A percentile compares a stretch with the other conserved stretches of the same genome.
Evolutionary conservation across 1,140 invertebrate species (phyloP).

Genomic region (Periplaneta americana): DNA sequence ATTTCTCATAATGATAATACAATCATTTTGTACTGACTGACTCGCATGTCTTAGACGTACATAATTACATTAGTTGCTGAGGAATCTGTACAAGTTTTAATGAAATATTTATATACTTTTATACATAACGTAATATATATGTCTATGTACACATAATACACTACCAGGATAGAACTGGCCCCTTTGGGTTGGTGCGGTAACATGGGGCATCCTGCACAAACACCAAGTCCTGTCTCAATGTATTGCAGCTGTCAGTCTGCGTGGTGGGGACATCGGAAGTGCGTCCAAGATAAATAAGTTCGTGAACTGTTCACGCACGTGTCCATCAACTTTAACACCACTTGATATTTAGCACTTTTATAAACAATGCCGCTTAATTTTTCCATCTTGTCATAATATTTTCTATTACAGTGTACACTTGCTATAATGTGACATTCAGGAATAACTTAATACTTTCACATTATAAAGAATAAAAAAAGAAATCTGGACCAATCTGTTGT

Average conservation of each 20-base stretch:
- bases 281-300: background rate
- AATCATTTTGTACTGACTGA: background rate
- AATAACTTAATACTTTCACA: no score
- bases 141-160: background rate
- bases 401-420: no score
- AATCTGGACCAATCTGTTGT: no score
- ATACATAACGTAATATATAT: background rate
- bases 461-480: no score
- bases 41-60: background rate
- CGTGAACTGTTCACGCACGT: no score
- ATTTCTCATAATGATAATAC: background rate
- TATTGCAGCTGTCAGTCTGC: background rate
- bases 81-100: background rate
- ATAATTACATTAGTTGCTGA: background rate
- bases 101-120: background rate
- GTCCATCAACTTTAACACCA: no score
- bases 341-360: no score
- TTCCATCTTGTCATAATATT: no score
- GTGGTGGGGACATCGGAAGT: background rate
- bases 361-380: no score
- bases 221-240: background rate
- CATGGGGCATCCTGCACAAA: background rate
- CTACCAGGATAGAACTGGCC: background rate
- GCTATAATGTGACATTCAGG: no score
- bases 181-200: background rate